Conservation (phyloP, 2,888 invertebrate species). For the Chrysodeixis includens region DNA sequence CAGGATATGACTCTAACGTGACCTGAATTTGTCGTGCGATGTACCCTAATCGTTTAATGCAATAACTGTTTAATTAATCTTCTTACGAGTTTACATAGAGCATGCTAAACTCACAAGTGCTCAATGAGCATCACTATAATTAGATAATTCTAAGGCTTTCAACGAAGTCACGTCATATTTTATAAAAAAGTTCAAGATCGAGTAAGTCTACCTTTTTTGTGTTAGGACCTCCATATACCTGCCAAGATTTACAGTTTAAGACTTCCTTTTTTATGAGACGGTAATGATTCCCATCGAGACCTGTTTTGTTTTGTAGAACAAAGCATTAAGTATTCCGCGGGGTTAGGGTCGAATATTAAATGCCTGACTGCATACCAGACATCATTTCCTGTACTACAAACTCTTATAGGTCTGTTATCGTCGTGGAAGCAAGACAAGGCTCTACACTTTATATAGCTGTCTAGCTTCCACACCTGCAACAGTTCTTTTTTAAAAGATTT, state of each 20-base stretch:
- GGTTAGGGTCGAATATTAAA: constrained; percentile 6
- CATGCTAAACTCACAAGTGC: neutral
- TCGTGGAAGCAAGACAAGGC: too few relatives aligned
- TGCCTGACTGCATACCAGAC: constrained; percentile 15
- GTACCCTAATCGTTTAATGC: constrained; percentile 3
- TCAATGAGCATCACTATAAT: too few relatives aligned
- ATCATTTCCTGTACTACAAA: neutral
- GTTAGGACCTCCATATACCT: neutral
- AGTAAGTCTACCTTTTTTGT: neutral
- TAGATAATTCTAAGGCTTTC: too few relatives aligned
- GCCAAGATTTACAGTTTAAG: too few relatives aligned
- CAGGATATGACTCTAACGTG: too few relatives aligned
- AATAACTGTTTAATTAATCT: constrained; percentile 4
- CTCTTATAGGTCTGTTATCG: neutral
- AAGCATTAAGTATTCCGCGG: constrained; percentile 7
- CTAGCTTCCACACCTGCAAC: too few relatives aligned
- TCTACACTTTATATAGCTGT: too few relatives aligned
- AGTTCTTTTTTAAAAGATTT: too few relatives aligned
- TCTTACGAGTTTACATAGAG: neutral
- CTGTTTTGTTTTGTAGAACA: neutral
- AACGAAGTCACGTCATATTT: too few relatives aligned
- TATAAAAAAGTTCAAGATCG: too few relatives aligned
- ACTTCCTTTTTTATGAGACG: neutral
- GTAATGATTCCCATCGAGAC: neutral
- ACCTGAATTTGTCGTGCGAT: neutral